Conservation (phyloP, 2,888 invertebrate genomes). For the Acheta domesticus region DNA sequence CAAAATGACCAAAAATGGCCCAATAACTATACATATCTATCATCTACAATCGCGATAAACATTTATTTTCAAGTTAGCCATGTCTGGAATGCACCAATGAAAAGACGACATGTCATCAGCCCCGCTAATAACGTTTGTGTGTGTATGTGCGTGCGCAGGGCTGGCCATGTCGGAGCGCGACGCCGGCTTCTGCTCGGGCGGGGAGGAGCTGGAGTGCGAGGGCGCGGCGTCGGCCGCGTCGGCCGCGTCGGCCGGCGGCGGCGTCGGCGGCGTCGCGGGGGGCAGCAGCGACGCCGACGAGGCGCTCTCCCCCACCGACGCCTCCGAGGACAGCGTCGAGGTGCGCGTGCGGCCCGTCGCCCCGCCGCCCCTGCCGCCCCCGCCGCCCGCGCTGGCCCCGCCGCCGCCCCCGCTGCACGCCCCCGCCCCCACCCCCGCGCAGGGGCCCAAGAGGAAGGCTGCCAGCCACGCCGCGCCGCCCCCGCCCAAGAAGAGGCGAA, state of each 20-base stretch:
- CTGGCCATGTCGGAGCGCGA: slow-evolving; percentile 1
- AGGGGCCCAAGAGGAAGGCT: no score
- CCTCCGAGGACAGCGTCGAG: slow-evolving; percentile 64
- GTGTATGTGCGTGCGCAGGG: background rate
- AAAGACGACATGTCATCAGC: no score
- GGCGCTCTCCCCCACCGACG: slow-evolving; percentile 59
- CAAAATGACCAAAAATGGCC: no score
- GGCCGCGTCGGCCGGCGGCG: background rate
- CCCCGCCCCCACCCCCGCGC: slow-evolving; percentile 22
- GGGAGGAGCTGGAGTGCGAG: slow-evolving; percentile 49
- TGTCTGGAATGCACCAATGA: no score
- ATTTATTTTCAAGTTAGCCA: no score
- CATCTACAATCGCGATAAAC: no score
- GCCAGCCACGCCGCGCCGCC: slow-evolving; percentile 2
- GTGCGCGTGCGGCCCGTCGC: slow-evolving; percentile 51
- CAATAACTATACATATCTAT: no score
- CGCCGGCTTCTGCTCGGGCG: slow-evolving; percentile 71
- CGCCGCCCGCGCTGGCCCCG: background rate
- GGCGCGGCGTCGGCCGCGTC: slow-evolving; percentile 57
- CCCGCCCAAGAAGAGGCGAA: slow-evolving; percentile 37
- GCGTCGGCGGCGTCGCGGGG: background rate
- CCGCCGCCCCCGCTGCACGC: background rate
- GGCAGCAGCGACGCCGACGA: slow-evolving; percentile 49
- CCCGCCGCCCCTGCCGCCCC: background rate
- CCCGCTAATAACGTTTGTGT: no score